Conservation (phyloP, 2,113 vertebrate genomes). For the Oncorhynchus mykiss region DNA sequence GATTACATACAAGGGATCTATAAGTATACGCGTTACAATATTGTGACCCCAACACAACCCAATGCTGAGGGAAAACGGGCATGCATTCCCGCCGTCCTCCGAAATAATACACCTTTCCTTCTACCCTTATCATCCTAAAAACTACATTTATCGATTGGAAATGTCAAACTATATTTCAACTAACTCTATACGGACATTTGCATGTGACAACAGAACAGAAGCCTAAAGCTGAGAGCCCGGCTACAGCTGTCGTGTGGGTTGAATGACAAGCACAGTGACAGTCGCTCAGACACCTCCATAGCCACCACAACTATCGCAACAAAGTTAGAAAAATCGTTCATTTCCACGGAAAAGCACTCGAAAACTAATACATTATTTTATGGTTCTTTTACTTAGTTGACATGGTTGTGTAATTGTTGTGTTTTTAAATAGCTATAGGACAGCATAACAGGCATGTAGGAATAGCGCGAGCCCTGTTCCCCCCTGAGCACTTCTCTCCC, state of each 20-base stretch:
- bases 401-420: background rate
- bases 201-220: conserved; percentile 16
- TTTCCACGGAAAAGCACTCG: background rate
- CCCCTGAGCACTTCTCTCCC: conserved; percentile 41
- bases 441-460: conserved; percentile 3
- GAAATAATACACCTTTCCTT: background rate
- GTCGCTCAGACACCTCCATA: conserved; percentile 12
- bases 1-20: background rate
- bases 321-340: conserved; percentile 6
- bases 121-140: background rate
- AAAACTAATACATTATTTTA: background rate
- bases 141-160: background rate
- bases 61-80: background rate
- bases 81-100: background rate
- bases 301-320: conserved; percentile 23
- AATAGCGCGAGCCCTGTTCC: background rate
- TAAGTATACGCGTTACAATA: background rate
- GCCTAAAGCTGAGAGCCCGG: conserved; percentile 31
- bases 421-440: background rate
- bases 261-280: conserved; percentile 16
- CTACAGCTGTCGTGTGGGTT: conserved; percentile 25
- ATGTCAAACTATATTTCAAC: conserved; percentile 1
- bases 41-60: background rate
- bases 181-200: background rate
- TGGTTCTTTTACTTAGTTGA: background rate